A percentile compares a stretch with the other conserved stretches of the same genome.
Evolutionary conservation across 2,888 invertebrate species (phyloP).

Genomic region (Nasonia oneida): DNA sequence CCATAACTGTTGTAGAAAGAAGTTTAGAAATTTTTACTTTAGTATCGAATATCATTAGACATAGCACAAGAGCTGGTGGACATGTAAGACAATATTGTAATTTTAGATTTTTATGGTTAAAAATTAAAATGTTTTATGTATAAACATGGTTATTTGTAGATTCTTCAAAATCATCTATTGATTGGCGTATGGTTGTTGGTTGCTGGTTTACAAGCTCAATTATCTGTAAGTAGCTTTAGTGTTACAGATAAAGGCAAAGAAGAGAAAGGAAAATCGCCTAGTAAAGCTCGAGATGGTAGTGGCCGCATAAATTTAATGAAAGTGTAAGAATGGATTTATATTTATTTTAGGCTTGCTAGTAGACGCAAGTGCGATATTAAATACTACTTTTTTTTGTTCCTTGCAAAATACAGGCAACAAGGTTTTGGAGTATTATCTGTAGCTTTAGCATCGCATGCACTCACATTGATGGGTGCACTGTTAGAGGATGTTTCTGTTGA

Average conservation of each 20-base stretch:
- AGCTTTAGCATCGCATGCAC: slow-evolving; percentile 91
- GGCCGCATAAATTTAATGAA: slow-evolving; percentile 86
- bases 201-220: slow-evolving; percentile 91
- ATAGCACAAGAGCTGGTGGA: slow-evolving; percentile 92
- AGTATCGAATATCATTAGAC: slow-evolving; percentile 89
- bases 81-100: slow-evolving; percentile 83
- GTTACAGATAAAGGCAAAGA: slow-evolving; percentile 79
- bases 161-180: slow-evolving; percentile 93
- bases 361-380: slow-evolving; percentile 13
- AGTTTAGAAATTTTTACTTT: slow-evolving; percentile 91
- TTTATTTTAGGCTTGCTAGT: slow-evolving; percentile 49
- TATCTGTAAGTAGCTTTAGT: slow-evolving; percentile 83
- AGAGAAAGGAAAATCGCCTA: slow-evolving; percentile 83
- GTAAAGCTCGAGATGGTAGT: slow-evolving; percentile 81
- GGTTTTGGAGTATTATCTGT: slow-evolving; percentile 94
- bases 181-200: slow-evolving; percentile 94
- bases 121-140: slow-evolving; percentile 24
- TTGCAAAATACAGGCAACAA: slow-evolving; percentile 83
- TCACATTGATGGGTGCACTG: slow-evolving; percentile 87
- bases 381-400: slow-evolving; percentile 44
- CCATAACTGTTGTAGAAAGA: slow-evolving; percentile 92
- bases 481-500: slow-evolving; percentile 90
- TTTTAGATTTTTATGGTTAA: slow-evolving; percentile 27
- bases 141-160: slow-evolving; percentile 78
- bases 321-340: slow-evolving; percentile 79